Conservation (phyloP, 2,797 vertebrate genomes). For the Cyclura pinguis region DNA sequence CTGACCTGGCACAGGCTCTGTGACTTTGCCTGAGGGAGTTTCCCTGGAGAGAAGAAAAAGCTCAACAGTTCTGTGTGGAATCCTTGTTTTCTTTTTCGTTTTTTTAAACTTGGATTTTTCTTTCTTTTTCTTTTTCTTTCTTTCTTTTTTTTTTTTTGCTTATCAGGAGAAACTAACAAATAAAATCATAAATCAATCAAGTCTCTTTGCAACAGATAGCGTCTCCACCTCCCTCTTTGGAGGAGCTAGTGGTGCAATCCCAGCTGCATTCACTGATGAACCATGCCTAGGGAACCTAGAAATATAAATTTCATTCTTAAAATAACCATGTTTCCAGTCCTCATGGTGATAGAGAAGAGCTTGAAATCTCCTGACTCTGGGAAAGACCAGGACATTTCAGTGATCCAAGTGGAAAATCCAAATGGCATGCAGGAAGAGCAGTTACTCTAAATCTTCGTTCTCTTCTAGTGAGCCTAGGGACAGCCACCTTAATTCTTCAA, state of each 20-base stretch:
- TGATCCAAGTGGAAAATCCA: too few species aligned
- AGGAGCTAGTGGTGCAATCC: not conserved
- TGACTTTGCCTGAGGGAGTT: conserved; percentile 80
- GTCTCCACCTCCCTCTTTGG: not conserved
- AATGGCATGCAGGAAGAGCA: too few species aligned
- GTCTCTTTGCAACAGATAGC: not conserved
- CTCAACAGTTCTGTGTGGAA: conserved; percentile 69
- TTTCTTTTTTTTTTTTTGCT: conserved; percentile 3
- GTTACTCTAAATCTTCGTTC: not conserved
- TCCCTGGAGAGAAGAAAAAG: conserved; percentile 76
- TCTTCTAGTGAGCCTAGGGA: too few species aligned
- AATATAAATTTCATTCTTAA: too few species aligned
- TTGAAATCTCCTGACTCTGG: too few species aligned
- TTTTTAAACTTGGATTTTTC: not conserved
- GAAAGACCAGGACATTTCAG: too few species aligned
- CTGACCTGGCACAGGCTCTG: conserved; percentile 72
- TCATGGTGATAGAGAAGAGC: too few species aligned
- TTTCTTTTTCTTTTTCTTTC: too few species aligned
- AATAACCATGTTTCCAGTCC: too few species aligned
- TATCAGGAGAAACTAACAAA: conserved; percentile 5
- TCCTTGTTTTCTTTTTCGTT: conserved; percentile 51
- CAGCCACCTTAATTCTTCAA: not conserved
- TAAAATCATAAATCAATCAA: not conserved
- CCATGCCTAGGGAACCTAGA: too few species aligned
- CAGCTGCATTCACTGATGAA: not conserved